Conservation (phyloP, 2,888 invertebrate species). For the Eupithecia insigniata region DNA sequence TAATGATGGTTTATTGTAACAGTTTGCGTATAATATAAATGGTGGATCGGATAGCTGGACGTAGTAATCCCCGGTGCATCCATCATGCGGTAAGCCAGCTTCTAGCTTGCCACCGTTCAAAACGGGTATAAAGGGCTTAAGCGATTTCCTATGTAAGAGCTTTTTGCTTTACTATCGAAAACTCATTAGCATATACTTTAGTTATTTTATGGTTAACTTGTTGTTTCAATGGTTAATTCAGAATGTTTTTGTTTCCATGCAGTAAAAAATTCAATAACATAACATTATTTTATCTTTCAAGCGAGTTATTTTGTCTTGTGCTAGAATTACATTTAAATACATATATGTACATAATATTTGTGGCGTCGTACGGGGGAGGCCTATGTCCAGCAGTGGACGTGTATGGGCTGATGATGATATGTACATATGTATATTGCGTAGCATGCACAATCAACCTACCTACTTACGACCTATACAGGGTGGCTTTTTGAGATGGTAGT, state of each 20-base stretch:
- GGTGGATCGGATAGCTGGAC: slow-evolving; percentile 44
- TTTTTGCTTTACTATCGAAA: slow-evolving; percentile 59
- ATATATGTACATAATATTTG: too few species aligned
- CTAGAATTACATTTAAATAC: neutral
- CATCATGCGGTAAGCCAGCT: slow-evolving; percentile 70
- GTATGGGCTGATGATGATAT: too few species aligned
- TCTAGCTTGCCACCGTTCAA: slow-evolving; percentile 67
- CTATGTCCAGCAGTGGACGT: too few species aligned
- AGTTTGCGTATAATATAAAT: slow-evolving; percentile 35
- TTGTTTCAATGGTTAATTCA: neutral
- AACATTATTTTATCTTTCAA: neutral
- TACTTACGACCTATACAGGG: too few species aligned
- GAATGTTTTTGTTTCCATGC: neutral
- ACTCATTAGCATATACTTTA: slow-evolving; percentile 50
- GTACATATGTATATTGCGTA: too few species aligned
- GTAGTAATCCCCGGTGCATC: slow-evolving; percentile 71
- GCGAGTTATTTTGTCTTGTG: neutral
- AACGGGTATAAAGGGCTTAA: slow-evolving; percentile 68
- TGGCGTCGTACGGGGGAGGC: too few species aligned
- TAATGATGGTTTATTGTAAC: slow-evolving; percentile 41
- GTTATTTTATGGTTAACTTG: neutral
- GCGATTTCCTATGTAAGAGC: slow-evolving; percentile 69
- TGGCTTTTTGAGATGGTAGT: too few species aligned
- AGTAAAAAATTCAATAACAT: neutral
- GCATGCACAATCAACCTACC: too few species aligned